Evolutionary conservation across 23 tunicate genomes (phyloP).

Genomic region (Phallusia fumigata): DNA sequence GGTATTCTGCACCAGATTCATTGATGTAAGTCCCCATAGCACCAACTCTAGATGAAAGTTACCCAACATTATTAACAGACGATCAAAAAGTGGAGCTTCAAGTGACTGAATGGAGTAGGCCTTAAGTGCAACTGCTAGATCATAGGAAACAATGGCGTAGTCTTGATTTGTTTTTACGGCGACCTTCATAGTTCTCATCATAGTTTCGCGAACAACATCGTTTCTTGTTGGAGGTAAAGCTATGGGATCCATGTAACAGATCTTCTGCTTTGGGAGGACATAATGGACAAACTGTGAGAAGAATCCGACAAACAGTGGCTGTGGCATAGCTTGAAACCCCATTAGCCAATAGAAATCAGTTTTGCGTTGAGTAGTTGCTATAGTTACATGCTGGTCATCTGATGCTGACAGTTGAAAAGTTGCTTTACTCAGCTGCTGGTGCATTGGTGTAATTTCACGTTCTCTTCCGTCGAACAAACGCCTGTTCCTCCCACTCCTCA

Average conservation of each 20-base stretch:
- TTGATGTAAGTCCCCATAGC: not conserved
- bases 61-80: constrained; percentile 6
- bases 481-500: too few relatives aligned
- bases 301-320: not conserved
- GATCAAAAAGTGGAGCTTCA: constrained; percentile 5
- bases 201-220: constrained; percentile 17
- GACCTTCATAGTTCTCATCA: constrained; percentile 17
- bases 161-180: constrained; percentile 5
- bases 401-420: too few relatives aligned
- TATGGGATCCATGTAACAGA: constrained; percentile 25
- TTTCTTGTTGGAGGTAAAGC: not conserved
- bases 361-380: too few relatives aligned
- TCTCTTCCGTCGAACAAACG: not conserved
- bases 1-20: not conserved
- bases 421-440: too few relatives aligned
- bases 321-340: too few relatives aligned
- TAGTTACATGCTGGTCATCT: too few relatives aligned
- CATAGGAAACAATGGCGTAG: constrained; percentile 9
- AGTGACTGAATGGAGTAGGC: constrained; percentile 20
- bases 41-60: constrained; percentile 20
- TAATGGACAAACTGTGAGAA: not conserved
- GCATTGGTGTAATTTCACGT: constrained; percentile 1
- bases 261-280: not conserved
- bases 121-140: constrained; percentile 13
- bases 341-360: too few relatives aligned